Evolutionary conservation across 2,797 vertebrate genomes (phyloP), one percentile per base, ranked within the genome.

Genomic region (Bradypodion pumilum): DNA sequence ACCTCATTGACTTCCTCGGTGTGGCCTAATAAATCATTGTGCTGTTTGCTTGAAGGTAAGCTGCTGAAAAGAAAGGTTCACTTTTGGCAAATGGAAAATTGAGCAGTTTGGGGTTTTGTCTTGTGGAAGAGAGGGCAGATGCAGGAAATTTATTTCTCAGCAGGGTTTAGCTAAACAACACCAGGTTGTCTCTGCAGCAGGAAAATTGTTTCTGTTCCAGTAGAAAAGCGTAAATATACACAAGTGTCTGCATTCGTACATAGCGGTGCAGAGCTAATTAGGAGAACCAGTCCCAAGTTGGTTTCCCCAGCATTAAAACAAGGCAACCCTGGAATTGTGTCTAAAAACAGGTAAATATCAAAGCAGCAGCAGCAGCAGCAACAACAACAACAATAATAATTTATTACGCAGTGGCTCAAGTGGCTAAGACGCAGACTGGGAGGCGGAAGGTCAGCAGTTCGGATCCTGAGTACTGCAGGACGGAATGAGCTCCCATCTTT

Each of bases 71-170:
- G 65, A 44, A 9, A 10, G 3, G 59, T 85, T 87, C 66, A 44
- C 1, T 87, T n/a, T 63, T 60, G 25, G 1, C 56, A 78, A 86
- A 4, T 78, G 80, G 69, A 60, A 85, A 74, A 76, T 16, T 81
- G n/a, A 12, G 29, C 88, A 77, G 59, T 77, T 70, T 74, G 29
- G 62, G 7, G 56, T 56, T 0, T 46, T 46, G 79, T 59, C 66
- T 80, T 87, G 7, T 46, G 40, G 63, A 74, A 79, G 69, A 78
- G 6, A 2, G 83, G 78, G 82, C 76, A 7, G 49, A 25, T 0
- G 75, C 44, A 88, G 84, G 65, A 62, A 80, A 1, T 15, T 49
- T 79, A 66, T 10, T 92, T 89, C 32, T 84, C 40, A 88, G 1
- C 73, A 85, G 78, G 78, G 37, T 62, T 81, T 40, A 60, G 40